A percentile compares a stretch with the other conserved stretches of the same genome.
These are phyloP conservation scores for Ranitomeya variabilis DNA, from an alignment of 2,113 vertebrate species.

Conservation along the genomic window DNA sequence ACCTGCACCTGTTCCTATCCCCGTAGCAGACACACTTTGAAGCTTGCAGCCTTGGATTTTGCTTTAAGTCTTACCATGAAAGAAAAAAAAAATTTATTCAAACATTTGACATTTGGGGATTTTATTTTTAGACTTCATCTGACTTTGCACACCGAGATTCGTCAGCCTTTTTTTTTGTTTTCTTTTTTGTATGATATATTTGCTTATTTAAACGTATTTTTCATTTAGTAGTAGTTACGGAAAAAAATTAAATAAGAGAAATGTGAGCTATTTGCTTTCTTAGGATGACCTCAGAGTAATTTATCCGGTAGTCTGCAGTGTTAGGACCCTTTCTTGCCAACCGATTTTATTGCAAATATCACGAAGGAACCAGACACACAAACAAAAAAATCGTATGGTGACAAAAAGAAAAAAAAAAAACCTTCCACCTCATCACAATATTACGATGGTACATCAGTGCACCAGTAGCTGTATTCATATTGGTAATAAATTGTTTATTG, in stretches of 20 bases:
- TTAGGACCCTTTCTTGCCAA: slow-evolving; percentile 73
- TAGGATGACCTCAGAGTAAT: slow-evolving; percentile 75
- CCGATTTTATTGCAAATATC: slow-evolving; percentile 72
- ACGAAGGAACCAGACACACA: slow-evolving; percentile 69
- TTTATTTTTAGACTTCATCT: slow-evolving; percentile 75
- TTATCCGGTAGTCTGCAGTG: slow-evolving; percentile 73
- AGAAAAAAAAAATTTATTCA: slow-evolving; percentile 67
- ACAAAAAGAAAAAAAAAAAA: slow-evolving; percentile 61
- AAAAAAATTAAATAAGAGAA: slow-evolving; percentile 55
- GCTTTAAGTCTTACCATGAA: slow-evolving; percentile 80
- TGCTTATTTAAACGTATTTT: slow-evolving; percentile 84
- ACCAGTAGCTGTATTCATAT: slow-evolving; percentile 82
- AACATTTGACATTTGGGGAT: slow-evolving; percentile 82
- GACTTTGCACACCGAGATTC: slow-evolving; percentile 84
- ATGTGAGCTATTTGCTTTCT: slow-evolving; percentile 74
- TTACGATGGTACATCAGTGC: slow-evolving; percentile 75
- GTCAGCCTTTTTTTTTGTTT: slow-evolving; percentile 81
- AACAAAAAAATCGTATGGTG: slow-evolving; percentile 68
- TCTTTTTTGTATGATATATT: slow-evolving; percentile 88
- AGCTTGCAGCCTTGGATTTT: slow-evolving; percentile 82
- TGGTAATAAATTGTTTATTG: slow-evolving; percentile 91
- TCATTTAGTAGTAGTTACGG: slow-evolving; percentile 74
- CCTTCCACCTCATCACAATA: slow-evolving; percentile 72
- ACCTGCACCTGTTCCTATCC: slow-evolving; percentile 76
- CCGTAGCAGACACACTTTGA: slow-evolving; percentile 87